phyloP scores from a whole-genome alignment of 2,888 invertebrate genomes.

The Cosmia trapezina region DNA sequence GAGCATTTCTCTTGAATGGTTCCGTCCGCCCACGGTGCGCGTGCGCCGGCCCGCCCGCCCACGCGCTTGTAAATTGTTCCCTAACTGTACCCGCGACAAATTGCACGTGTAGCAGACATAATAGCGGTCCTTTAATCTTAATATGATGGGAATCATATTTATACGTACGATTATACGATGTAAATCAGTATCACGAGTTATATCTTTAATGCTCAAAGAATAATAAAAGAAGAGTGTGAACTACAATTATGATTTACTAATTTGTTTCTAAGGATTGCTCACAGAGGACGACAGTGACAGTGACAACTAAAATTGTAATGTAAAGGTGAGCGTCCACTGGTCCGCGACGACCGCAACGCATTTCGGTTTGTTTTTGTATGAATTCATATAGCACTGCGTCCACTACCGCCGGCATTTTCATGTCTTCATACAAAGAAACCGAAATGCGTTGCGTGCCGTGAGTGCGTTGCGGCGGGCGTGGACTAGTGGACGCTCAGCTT shows the following conservation, averaged over 20 bases:
- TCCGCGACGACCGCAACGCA: too few species aligned
- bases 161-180: constrained; percentile 34
- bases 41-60: constrained; percentile 82
- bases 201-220: constrained; percentile 9
- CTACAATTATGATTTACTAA: neutral
- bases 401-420: too few species aligned
- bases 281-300: too few species aligned
- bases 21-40: constrained; percentile 81
- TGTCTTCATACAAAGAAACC: too few species aligned
- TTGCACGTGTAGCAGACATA: constrained; percentile 77
- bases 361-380: too few species aligned
- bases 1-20: constrained; percentile 83
- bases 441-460: too few species aligned
- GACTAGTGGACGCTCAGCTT: too few species aligned
- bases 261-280: constrained; percentile 1
- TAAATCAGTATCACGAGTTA: constrained; percentile 31
- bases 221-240: constrained; percentile 20
- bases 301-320: neutral
- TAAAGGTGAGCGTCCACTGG: too few species aligned
- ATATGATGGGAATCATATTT: constrained; percentile 71
- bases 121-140: constrained; percentile 78
- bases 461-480: too few species aligned
- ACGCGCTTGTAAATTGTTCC: constrained; percentile 83
- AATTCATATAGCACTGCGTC: too few species aligned
- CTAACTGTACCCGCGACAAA: constrained; percentile 87